Evolutionary conservation across 2,888 invertebrate species (phyloP).

Genomic region (Malachius bipustulatus): DNA sequence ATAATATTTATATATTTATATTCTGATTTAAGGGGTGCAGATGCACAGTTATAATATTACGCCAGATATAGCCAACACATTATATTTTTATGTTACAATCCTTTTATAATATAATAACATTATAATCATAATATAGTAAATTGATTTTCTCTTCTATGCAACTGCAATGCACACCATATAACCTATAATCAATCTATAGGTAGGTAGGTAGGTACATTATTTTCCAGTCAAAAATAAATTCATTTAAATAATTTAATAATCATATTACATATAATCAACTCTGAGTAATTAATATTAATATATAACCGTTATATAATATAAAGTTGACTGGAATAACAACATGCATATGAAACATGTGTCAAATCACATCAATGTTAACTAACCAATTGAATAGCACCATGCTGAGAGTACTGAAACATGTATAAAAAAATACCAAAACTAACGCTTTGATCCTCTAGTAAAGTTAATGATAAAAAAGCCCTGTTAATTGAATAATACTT

Average conservation of each 20-base stretch:
- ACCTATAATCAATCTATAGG: slow-evolving; percentile 27
- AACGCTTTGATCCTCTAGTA: slow-evolving; percentile 35
- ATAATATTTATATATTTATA: background rate
- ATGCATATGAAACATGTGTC: slow-evolving; percentile 27
- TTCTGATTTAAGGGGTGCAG: background rate
- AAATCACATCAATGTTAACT: slow-evolving; percentile 30
- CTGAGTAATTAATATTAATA: background rate
- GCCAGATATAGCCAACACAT: background rate
- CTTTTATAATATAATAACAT: background rate
- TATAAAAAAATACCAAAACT: slow-evolving; percentile 37
- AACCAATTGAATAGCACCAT: slow-evolving; percentile 34
- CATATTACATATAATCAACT: slow-evolving; percentile 7
- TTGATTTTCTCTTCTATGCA: slow-evolving; percentile 27
- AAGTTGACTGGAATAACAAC: slow-evolving; percentile 36
- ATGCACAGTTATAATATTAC: background rate
- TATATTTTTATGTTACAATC: too few species aligned
- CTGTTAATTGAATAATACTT: background rate
- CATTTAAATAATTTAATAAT: slow-evolving; percentile 20
- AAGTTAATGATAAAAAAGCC: slow-evolving; percentile 28
- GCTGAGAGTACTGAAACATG: slow-evolving; percentile 36
- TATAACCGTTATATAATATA: background rate
- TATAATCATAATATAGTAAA: slow-evolving; percentile 24
- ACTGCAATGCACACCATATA: too few species aligned
- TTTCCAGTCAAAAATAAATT: slow-evolving; percentile 28
- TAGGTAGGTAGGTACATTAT: too few species aligned